Evolutionary conservation across 2,888 invertebrate genomes (phyloP).

Genomic region (Pyralis farinalis): DNA sequence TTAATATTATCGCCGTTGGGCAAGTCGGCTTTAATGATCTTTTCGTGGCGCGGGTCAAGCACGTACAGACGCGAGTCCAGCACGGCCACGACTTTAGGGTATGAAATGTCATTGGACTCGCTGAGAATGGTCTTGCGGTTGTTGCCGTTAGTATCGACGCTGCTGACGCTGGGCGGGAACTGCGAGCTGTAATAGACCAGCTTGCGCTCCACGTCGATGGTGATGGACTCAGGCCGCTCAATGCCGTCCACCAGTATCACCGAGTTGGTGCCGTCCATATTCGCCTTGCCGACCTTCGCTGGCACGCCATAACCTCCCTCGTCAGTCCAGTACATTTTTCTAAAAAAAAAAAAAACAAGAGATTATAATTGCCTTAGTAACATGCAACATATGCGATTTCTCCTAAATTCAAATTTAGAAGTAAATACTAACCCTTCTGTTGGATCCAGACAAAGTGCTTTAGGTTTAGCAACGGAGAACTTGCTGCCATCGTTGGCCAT

Average conservation of each 20-base stretch:
- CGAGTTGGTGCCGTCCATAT: conserved; percentile 95
- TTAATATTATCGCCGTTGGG: conserved; percentile 89
- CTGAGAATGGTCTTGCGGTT: conserved; percentile 85
- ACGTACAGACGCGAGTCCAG: conserved; percentile 92
- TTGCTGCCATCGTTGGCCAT: conserved; percentile 94
- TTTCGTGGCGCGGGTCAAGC: conserved; percentile 94
- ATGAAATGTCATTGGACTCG: conserved; percentile 85
- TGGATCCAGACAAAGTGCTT: conserved; percentile 94
- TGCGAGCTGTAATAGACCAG: conserved; percentile 94
- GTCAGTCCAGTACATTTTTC: conserved; percentile 97
- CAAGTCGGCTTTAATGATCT: conserved; percentile 91
- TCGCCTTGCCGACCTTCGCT: conserved; percentile 92
- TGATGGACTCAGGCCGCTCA: conserved; percentile 90
- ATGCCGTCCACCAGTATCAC: conserved; percentile 86
- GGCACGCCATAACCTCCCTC: conserved; percentile 95
- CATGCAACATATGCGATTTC: too few relatives aligned
- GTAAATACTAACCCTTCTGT: conserved; percentile 87
- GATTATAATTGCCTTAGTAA: too few relatives aligned
- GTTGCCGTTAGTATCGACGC: conserved; percentile 87
- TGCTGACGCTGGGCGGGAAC: conserved; percentile 85
- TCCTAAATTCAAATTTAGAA: too few relatives aligned
- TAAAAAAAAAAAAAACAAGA: conserved; percentile 39
- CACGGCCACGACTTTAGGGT: conserved; percentile 91
- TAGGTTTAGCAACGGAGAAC: conserved; percentile 93
- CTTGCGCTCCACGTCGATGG: conserved; percentile 91